phyloP scores from a whole-genome alignment of 2,797 vertebrate genomes.

The Rhabdophis nuchalis region DNA sequence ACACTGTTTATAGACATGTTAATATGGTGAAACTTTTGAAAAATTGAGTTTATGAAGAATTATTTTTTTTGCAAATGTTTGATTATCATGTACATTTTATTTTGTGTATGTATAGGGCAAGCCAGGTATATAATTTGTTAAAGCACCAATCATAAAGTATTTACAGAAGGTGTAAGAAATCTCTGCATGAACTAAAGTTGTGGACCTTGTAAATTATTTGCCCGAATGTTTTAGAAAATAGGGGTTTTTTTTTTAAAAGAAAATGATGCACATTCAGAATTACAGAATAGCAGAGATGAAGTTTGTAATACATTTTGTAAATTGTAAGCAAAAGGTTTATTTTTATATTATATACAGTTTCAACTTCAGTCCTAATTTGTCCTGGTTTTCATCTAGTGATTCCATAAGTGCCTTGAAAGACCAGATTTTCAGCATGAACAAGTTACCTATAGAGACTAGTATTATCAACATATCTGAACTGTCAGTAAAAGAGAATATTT shows the following conservation, averaged over 20 bases:
- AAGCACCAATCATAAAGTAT: constrained; percentile 86
- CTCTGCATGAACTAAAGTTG: constrained; percentile 86
- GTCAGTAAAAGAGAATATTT: constrained; percentile 74
- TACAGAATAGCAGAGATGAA: constrained; percentile 81
- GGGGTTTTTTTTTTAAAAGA: constrained; percentile 67
- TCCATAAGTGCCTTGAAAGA: constrained; percentile 91
- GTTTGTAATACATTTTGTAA: constrained; percentile 98
- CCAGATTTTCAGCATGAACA: constrained; percentile 74
- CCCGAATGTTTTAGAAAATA: constrained; percentile 85
- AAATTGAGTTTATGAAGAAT: constrained; percentile 85
- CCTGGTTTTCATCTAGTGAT: constrained; percentile 77
- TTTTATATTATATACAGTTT: constrained; percentile 91
- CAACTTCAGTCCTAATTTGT: constrained; percentile 73
- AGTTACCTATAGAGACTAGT: constrained; percentile 74
- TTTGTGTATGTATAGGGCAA: constrained; percentile 94
- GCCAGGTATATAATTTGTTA: constrained; percentile 91
- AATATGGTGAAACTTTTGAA: constrained; percentile 79
- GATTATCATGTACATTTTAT: constrained; percentile 86
- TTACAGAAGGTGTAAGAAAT: constrained; percentile 99
- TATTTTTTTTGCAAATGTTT: constrained; percentile 80
- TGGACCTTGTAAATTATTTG: constrained; percentile 96
- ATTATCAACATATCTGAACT: constrained; percentile 75
- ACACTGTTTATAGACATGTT: constrained; percentile 81
- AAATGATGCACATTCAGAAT: constrained; percentile 75
- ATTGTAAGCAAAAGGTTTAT: constrained; percentile 99